Percentiles rank a stretch among this genome's conserved stretches.
phyloP scores from a whole-genome alignment of 2,888 invertebrate species.

The Carabus problematicus region DNA sequence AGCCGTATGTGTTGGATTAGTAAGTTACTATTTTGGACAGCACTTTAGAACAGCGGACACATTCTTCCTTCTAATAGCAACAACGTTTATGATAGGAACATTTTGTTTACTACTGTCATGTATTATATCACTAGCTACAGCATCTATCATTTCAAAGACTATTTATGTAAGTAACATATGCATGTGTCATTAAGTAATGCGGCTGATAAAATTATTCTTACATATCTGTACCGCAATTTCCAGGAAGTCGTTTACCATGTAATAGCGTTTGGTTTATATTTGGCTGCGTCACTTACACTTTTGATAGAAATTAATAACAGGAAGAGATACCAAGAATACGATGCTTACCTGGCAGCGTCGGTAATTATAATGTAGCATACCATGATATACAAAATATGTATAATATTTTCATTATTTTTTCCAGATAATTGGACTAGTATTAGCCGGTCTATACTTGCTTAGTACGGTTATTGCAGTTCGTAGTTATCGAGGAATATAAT shows the following conservation, averaged over 20 bases:
- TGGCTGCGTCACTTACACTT: slow-evolving; percentile 74
- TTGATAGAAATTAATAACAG: slow-evolving; percentile 70
- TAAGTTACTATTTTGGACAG: slow-evolving; percentile 65
- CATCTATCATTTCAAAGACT: slow-evolving; percentile 84
- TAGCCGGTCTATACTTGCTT: slow-evolving; percentile 74
- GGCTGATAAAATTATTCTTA: neutral
- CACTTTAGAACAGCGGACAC: slow-evolving; percentile 62
- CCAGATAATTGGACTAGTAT: slow-evolving; percentile 78
- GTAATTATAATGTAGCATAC: slow-evolving; percentile 59
- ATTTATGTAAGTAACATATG: slow-evolving; percentile 70
- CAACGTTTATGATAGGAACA: slow-evolving; percentile 81
- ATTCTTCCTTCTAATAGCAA: slow-evolving; percentile 77
- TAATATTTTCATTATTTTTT: slow-evolving; percentile 57
- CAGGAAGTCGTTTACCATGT: slow-evolving; percentile 86
- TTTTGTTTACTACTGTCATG: slow-evolving; percentile 77
- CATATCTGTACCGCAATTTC: slow-evolving; percentile 49
- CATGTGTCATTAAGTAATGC: neutral
- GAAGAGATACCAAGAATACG: slow-evolving; percentile 62
- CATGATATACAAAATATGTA: neutral
- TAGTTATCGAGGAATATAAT: slow-evolving; percentile 76
- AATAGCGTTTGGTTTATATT: slow-evolving; percentile 74
- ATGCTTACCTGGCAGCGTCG: slow-evolving; percentile 74
- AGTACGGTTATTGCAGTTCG: slow-evolving; percentile 81
- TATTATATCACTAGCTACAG: slow-evolving; percentile 79
- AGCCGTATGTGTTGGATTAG: slow-evolving; percentile 74